These are phyloP conservation scores for Mythimna impura DNA, from an alignment of 2,888 invertebrate species.

Conservation along the genomic window DNA sequence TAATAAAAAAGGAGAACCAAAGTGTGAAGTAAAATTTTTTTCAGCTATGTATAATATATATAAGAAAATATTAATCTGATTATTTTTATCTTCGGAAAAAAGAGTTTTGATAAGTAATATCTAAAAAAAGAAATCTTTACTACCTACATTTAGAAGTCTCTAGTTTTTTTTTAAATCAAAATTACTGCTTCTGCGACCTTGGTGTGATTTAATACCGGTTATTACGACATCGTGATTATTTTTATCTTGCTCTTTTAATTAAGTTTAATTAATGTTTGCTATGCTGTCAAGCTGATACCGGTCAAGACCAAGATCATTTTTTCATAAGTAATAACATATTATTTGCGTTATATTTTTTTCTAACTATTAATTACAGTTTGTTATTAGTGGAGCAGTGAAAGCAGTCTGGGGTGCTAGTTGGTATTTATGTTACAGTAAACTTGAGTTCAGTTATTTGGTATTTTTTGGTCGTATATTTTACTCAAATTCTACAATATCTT, in stretches of 20 bases:
- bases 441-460: too few species aligned
- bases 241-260: not conserved
- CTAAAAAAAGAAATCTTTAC: too few species aligned
- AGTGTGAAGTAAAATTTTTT: too few species aligned
- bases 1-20: too few species aligned
- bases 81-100: not conserved
- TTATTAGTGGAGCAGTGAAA: not conserved
- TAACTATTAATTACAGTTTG: not conserved
- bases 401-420: too few species aligned
- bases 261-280: not conserved
- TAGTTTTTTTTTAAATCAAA: not conserved
- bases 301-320: constrained; percentile 19
- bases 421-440: too few species aligned
- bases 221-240: constrained; percentile 4
- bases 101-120: not conserved
- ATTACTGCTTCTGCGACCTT: constrained; percentile 21
- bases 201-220: not conserved
- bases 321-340: not conserved
- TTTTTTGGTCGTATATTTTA: too few species aligned
- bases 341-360: not conserved
- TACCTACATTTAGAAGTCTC: not conserved
- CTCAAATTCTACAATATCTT: too few species aligned
- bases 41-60: too few species aligned
- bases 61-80: too few species aligned
- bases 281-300: not conserved